Evolutionary conservation across 2,113 vertebrate genomes (phyloP), one percentile per base, ranked within the genome.

Genomic region (Pristiophorus japonicus): DNA sequence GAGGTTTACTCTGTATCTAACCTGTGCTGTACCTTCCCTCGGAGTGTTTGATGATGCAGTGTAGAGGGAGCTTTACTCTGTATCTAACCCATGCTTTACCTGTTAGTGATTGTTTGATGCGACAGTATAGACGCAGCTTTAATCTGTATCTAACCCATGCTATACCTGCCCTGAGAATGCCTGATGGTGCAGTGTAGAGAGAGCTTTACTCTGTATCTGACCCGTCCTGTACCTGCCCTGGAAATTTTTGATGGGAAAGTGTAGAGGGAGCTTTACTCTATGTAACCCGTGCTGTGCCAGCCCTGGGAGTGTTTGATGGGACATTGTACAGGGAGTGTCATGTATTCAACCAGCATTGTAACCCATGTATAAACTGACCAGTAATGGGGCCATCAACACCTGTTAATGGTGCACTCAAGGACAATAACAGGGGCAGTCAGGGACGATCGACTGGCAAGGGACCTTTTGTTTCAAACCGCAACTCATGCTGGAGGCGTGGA

Each of bases 31-130:
- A 24, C 85, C 47, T 88, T 24, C 10, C 47, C 85, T 55, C 24
- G 88, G 88, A 91, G 88, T 91, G 59, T 91, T 62, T 91, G 88
- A 63, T 63, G 88, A 11, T 30, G n/a, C n/a, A n/a, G n/a, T n/a
- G n/a, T n/a, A n/a, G n/a, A n/a, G n/a, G n/a, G n/a, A n/a, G n/a
- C n/a, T 90, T 62, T 59, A 90, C 51, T n/a, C 55, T 88, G 45
- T 88, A 88, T 88, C 85, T 88, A 88, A 55, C 85, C 47, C 24
- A 24, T 51, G 85, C 85, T 88, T 7, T 55, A 47, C 85, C 85
- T 88, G 24, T 0, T 47, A 24, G 47, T 24, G 47, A 55, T 47
- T 88, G 47, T 88, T 51, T 88, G 85, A 55, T 88, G 85, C 47
- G 85, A 55, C 85, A 88, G 85, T 88, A 45, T 47, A 85, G 81